Percentiles rank a stretch among this genome's conserved stretches.
Evolutionary conservation across 2,888 invertebrate genomes (phyloP).

Genomic region (Odontocerum albicorne): DNA sequence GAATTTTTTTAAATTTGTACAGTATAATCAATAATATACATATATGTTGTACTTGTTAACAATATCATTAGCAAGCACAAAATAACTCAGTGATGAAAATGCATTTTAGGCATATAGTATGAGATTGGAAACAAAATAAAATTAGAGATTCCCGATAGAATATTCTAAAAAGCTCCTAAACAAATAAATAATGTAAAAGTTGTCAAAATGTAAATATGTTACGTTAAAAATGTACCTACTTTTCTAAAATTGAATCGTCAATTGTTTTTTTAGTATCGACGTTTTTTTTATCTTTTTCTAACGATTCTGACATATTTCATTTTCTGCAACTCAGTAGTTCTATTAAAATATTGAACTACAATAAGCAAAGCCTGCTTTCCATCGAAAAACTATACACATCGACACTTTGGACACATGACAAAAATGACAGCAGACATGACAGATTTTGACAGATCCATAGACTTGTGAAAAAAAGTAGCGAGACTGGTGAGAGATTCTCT

Average conservation of each 20-base stretch:
- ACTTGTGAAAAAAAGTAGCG: too few species aligned
- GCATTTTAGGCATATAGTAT: not conserved
- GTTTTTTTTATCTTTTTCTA: slow-evolving; percentile 6
- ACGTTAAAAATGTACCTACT: not conserved
- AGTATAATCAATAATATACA: too few species aligned
- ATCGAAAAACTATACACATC: not conserved
- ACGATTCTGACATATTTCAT: slow-evolving; percentile 25
- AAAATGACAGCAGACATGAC: not conserved
- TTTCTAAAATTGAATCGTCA: slow-evolving; percentile 16
- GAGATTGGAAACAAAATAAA: not conserved
- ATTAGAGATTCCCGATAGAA: not conserved
- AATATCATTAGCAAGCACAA: too few species aligned
- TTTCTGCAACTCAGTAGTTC: not conserved
- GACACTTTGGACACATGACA: not conserved
- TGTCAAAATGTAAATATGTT: not conserved
- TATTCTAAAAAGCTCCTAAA: not conserved
- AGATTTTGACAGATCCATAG: too few species aligned
- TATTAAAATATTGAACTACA: not conserved
- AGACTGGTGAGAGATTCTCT: too few species aligned
- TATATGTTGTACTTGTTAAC: too few species aligned
- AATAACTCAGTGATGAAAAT: too few species aligned
- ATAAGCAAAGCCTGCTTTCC: not conserved
- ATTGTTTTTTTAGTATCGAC: slow-evolving; percentile 3
- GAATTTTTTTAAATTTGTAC: too few species aligned
- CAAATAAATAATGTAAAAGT: not conserved